Conservation (phyloP, 2,113 vertebrate genomes). For the Piliocolobus tephrosceles region DNA sequence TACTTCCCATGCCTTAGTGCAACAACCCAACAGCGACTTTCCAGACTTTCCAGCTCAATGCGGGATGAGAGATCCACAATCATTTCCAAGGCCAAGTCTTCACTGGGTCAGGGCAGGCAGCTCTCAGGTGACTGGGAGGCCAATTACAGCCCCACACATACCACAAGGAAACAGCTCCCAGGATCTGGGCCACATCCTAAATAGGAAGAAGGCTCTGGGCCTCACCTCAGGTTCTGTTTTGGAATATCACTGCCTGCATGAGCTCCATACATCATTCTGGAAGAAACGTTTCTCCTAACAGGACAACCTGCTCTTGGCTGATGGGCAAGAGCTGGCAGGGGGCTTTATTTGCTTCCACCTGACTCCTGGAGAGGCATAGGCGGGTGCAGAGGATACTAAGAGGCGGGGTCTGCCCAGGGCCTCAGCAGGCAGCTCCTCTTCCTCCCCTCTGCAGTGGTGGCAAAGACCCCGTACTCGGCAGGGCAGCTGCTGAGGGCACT, state of each 20-base stretch:
- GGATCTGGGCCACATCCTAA: slow-evolving; percentile 68
- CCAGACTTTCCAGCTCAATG: slow-evolving; percentile 22
- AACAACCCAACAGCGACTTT: not conserved
- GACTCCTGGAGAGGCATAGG: not conserved
- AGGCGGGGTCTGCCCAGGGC: not conserved
- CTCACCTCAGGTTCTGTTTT: slow-evolving; percentile 52
- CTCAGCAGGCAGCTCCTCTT: not conserved
- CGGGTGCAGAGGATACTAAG: slow-evolving; percentile 5
- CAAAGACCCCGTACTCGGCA: too few relatives aligned
- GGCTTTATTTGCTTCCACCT: slow-evolving; percentile 55
- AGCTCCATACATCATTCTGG: not conserved
- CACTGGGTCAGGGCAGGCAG: not conserved
- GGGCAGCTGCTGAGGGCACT: too few relatives aligned
- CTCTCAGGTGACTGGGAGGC: slow-evolving; percentile 1
- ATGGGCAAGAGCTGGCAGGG: slow-evolving; percentile 56
- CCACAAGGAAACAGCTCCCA: slow-evolving; percentile 22
- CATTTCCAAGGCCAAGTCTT: not conserved
- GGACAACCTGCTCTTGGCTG: slow-evolving; percentile 62
- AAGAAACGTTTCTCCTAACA: slow-evolving; percentile 55
- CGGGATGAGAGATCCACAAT: not conserved
- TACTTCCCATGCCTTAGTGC: not conserved
- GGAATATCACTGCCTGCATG: slow-evolving; percentile 44
- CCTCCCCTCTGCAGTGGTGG: not conserved
- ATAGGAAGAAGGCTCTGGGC: slow-evolving; percentile 61
- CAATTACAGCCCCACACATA: not conserved